These are phyloP conservation scores for Atrina japonica DNA, from an alignment of 2,888 invertebrate species.

Conservation along the genomic window DNA sequence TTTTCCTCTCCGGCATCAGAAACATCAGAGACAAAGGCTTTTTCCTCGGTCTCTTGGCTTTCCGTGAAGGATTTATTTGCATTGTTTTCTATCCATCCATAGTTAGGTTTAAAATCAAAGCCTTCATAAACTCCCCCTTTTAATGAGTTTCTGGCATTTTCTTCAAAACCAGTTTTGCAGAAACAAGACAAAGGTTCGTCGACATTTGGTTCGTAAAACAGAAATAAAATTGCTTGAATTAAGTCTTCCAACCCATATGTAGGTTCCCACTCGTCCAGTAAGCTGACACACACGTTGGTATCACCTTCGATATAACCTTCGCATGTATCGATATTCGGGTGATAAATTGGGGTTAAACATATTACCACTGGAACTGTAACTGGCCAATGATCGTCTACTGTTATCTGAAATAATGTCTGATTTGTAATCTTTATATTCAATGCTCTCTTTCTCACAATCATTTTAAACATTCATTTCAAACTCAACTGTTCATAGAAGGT, in stretches of 20 bases:
- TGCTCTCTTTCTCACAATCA: too few species aligned
- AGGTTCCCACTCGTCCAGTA: slow-evolving; percentile 4
- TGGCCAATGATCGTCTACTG: too few species aligned
- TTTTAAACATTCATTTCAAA: too few species aligned
- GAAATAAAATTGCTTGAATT: slow-evolving; percentile 7
- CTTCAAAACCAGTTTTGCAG: slow-evolving; percentile 17
- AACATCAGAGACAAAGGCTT: too few species aligned
- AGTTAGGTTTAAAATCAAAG: slow-evolving; percentile 3
- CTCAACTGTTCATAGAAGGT: too few species aligned
- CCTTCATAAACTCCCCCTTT: slow-evolving; percentile 21
- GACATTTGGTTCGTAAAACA: slow-evolving; percentile 23
- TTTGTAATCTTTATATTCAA: too few species aligned
- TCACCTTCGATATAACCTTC: neutral
- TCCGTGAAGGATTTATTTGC: too few species aligned
- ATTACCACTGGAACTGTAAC: neutral
- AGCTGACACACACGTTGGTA: slow-evolving; percentile 19
- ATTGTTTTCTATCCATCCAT: slow-evolving; percentile 13
- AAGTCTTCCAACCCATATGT: slow-evolving; percentile 11
- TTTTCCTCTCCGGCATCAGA: too few species aligned
- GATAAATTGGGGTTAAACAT: slow-evolving; percentile 22
- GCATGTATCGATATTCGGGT: slow-evolving; percentile 15
- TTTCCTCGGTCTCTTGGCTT: too few species aligned
- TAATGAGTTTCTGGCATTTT: slow-evolving; percentile 10
- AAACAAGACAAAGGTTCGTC: slow-evolving; percentile 11
- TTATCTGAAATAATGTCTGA: too few species aligned